A percentile compares a stretch with the other conserved stretches of the same genome.
Evolutionary conservation across 2,113 vertebrate species (phyloP).

Genomic region (Onychostruthus taczanowskii): DNA sequence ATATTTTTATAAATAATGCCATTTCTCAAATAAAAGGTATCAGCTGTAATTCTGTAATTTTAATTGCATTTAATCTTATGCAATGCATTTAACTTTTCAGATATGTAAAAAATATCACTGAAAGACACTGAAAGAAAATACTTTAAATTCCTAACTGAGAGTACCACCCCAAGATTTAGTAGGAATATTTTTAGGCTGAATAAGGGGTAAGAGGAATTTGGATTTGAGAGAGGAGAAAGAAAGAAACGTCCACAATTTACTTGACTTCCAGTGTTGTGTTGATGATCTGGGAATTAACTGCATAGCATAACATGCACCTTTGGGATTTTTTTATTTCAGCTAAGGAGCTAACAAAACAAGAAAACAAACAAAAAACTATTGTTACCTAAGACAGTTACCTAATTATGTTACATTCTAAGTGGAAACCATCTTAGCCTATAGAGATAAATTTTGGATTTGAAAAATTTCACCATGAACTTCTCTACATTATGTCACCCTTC

Average conservation of each 20-base stretch:
- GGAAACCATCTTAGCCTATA: not conserved
- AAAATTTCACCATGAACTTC: not conserved
- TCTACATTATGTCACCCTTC: not conserved
- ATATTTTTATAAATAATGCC: not conserved
- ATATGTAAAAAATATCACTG: not conserved
- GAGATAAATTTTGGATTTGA: not conserved
- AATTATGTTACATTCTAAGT: not conserved
- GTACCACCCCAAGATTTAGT: not conserved
- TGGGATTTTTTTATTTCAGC: not conserved
- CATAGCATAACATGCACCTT: not conserved
- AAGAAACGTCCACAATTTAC: not conserved
- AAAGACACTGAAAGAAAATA: not conserved
- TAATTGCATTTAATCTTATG: not conserved
- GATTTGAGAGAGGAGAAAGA: not conserved
- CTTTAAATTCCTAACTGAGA: not conserved
- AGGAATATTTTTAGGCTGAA: not conserved
- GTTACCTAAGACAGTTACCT: not conserved
- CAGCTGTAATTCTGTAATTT: not conserved
- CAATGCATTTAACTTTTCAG: too few relatives aligned
- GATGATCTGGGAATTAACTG: not conserved
- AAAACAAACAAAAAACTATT: not conserved
- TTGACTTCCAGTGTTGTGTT: not conserved
- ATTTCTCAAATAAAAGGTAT: not conserved
- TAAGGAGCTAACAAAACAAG: not conserved
- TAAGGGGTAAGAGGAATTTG: not conserved